Base-by-base conservation (phyloP, 2,888 invertebrate genomes). In the Myathropa florea region DNA sequence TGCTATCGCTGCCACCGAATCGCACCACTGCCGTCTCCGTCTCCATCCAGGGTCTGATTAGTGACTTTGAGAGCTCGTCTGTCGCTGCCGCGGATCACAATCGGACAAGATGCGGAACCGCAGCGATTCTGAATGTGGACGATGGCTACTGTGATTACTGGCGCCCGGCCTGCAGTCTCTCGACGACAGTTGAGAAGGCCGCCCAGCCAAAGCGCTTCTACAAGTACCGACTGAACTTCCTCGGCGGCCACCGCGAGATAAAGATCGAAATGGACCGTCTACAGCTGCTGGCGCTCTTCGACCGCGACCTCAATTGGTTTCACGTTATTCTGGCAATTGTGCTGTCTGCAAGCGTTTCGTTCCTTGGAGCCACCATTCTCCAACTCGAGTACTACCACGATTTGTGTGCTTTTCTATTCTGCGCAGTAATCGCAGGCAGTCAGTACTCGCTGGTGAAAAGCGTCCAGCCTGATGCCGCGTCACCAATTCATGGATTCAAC, bases 401-500 rank as follows among this genome's bases (percentile, higher is more conserved):
- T 92, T 95, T 99, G 72, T 96, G 96, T 90, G 97, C 98, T 18
- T 97, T 99, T 92, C 94, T 98, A 91, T 98, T 99, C 93, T 99
- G 99, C 93, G 97, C 98, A 89, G 97, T 99, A n/a, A 98, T 99
- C 90, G 99, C 99, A 0, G 97, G 98, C 18, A 98, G 98, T 90
- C 99, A 99, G 93, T 99, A 99, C 93, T 98, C 98, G 0, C 93
- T 99, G 88, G 93, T 99, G 88, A 99, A 99, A 93, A 98, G 98
- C 89, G 99, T 99, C 1, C 99, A 99, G 91, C 99, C 99, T 0
- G 99, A 99, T 93, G 98, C 99, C 0, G 97, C 99, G 0, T 99
- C 99, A 2, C 99, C 99, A 0, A 98, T 98, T 53, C 99, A 99
- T 92, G 99, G 99, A 12, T 99, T 98, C 91, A 99, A 99, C 92